Conservation (phyloP, 1,140 invertebrate genomes). For the Thalassaphorura encarpata region DNA sequence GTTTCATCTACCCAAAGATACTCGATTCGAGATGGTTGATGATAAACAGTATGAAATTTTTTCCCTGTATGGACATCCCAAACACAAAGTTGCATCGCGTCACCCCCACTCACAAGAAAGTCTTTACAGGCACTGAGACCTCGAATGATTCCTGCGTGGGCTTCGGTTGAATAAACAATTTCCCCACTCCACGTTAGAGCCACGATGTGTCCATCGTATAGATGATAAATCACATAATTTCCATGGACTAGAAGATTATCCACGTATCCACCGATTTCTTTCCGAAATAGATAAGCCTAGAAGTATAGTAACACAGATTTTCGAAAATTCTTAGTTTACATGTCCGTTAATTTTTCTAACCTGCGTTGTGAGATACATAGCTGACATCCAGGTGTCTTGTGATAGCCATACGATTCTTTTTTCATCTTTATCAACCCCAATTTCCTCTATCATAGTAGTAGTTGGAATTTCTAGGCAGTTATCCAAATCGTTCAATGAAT, state of each 20-base stretch:
- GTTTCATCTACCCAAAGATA: constrained; percentile 14
- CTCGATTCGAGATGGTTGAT: constrained; percentile 10
- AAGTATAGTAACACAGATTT: constrained; percentile 6
- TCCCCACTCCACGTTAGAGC: constrained; percentile 6
- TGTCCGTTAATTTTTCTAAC: not conserved
- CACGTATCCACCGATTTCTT: not conserved
- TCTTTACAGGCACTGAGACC: constrained; percentile 3
- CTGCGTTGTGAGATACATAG: not conserved
- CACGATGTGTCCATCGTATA: constrained; percentile 12
- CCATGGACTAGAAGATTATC: constrained; percentile 13
- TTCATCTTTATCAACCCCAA: constrained; percentile 4
- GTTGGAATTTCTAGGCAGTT: constrained; percentile 3
- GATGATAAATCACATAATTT: constrained; percentile 13
- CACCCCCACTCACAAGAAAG: constrained; percentile 14
- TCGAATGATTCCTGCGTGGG: constrained; percentile 5
- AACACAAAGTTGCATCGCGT: constrained; percentile 8
- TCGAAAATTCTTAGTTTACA: not conserved
- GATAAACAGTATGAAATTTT: constrained; percentile 8
- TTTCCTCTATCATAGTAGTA: constrained; percentile 8
- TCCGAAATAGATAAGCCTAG: constrained; percentile 9
- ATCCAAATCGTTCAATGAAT: not conserved
- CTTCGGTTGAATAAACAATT: constrained; percentile 5
- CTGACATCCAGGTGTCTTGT: constrained; percentile 8
- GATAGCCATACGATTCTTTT: constrained; percentile 2
- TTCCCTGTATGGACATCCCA: constrained; percentile 13